Percentiles rank a stretch among this genome's conserved stretches.
Evolutionary conservation across 2,888 invertebrate species (phyloP).

Genomic region (Drosophila macrospina): DNA sequence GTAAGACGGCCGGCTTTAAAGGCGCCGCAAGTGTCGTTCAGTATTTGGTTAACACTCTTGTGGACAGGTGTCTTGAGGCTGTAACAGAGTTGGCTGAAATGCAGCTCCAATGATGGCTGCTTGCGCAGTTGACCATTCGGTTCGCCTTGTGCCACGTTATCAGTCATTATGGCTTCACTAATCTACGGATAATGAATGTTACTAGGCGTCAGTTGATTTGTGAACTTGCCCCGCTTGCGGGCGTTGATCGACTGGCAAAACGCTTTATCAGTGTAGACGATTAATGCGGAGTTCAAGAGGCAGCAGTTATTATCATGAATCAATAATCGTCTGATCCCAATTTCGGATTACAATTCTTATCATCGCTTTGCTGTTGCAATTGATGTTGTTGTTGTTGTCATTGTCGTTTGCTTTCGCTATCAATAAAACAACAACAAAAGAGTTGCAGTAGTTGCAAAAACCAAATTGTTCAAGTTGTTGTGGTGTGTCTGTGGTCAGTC

Average conservation of each 20-base stretch:
- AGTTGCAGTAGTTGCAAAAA: not conserved
- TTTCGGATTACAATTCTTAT: slow-evolving; percentile 43
- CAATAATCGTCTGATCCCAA: slow-evolving; percentile 22
- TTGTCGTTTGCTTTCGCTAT: not conserved
- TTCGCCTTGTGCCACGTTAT: slow-evolving; percentile 38
- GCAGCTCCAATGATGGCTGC: slow-evolving; percentile 59
- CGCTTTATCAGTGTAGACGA: slow-evolving; percentile 29
- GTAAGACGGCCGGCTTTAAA: slow-evolving; percentile 88
- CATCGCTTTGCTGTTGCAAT: slow-evolving; percentile 3
- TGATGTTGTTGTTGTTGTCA: not conserved
- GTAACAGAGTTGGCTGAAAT: slow-evolving; percentile 77
- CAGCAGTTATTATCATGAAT: slow-evolving; percentile 23
- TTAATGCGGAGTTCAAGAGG: slow-evolving; percentile 45
- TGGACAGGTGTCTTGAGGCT: slow-evolving; percentile 41
- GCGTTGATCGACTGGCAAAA: slow-evolving; percentile 19
- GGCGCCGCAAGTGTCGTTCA: slow-evolving; percentile 87
- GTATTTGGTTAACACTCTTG: slow-evolving; percentile 81
- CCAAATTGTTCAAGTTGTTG: not conserved
- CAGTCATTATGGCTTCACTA: slow-evolving; percentile 44
- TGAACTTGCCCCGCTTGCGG: slow-evolving; percentile 6
- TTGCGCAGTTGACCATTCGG: slow-evolving; percentile 25
- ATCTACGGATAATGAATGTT: not conserved
- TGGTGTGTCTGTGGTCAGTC: slow-evolving; percentile 51
- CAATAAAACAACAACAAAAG: not conserved
- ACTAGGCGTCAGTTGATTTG: not conserved